These are phyloP conservation scores for Drosophila melanogaster DNA, from an alignment of 1,140 invertebrate species.

Conservation along the genomic window Release_6_plus_ISO1_MT NC_004354.4:18922501-18923000, in stretches of 20 bases:
- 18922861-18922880: too few species aligned
- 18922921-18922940: too few species aligned
- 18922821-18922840: too few species aligned
- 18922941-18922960: not conserved
- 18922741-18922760: not conserved
- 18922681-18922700: not conserved
- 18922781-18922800: not conserved
- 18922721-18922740: not conserved
- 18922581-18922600: not conserved
- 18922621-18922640: constrained; percentile 13
- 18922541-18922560: too few species aligned
- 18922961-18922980: not conserved
- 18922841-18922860: too few species aligned
- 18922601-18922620: not conserved
- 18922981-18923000: not conserved
- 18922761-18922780: not conserved
- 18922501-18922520: constrained; percentile 27
- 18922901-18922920: too few species aligned
- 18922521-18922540: constrained; percentile 7
- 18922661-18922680: not conserved
- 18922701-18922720: not conserved
- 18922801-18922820: not conserved
- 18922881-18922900: too few species aligned
- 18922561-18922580: not conserved
- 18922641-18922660: not conserved